Evolutionary conservation across 2,797 vertebrate species (phyloP).

Genomic region (Discoglossus pictus): DNA sequence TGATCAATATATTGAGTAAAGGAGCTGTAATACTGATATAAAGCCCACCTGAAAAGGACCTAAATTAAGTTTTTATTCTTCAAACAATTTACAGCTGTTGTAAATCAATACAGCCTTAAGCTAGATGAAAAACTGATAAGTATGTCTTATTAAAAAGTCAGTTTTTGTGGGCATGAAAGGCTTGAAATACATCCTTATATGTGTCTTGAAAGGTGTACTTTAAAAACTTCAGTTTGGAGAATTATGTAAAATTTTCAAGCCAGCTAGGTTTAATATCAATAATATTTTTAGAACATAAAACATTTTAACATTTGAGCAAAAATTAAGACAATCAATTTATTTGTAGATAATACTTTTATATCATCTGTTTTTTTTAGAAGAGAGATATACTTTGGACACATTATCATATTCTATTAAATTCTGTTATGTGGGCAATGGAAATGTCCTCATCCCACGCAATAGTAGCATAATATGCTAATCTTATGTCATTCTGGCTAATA

Average conservation of each 20-base stretch:
- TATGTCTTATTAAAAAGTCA: conserved; percentile 1
- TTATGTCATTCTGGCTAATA: too few relatives aligned
- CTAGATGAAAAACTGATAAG: conserved; percentile 10
- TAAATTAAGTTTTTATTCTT: conserved; percentile 42
- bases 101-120: conserved; percentile 29
- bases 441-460: too few relatives aligned
- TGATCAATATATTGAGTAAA: conserved; percentile 46
- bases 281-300: conserved; percentile 14
- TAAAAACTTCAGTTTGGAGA: neutral
- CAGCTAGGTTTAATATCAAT: conserved; percentile 18
- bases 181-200: neutral
- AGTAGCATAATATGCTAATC: too few relatives aligned
- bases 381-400: too few relatives aligned
- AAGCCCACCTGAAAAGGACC: conserved; percentile 18
- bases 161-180: neutral
- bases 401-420: too few relatives aligned
- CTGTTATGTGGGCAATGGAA: too few relatives aligned
- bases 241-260: too few relatives aligned
- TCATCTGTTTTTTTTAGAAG: too few relatives aligned
- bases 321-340: neutral
- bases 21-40: conserved; percentile 31
- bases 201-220: neutral
- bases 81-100: conserved; percentile 36
- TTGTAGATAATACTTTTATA: neutral
- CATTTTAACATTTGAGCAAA: neutral